Conservation (phyloP, 1,140 invertebrate species). For the Asbolus verrucosus region DNA sequence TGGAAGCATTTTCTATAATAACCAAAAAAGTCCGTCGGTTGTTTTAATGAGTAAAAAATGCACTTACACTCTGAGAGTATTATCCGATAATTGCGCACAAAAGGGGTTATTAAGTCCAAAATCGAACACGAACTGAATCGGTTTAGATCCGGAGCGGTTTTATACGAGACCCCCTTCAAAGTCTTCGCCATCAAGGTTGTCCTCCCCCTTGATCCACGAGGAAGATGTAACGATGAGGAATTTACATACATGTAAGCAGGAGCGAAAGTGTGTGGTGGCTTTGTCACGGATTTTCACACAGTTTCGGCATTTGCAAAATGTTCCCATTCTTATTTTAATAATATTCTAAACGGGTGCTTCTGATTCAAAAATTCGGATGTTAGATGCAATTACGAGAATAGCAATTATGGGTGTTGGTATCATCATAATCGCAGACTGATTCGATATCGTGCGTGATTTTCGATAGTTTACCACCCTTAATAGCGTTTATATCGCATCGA, state of each 20-base stretch:
- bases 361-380: neutral
- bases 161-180: slow-evolving; percentile 21
- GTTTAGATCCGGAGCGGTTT: neutral
- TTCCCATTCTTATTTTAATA: neutral
- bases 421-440: no score
- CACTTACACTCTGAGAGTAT: no score
- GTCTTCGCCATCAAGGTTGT: slow-evolving; percentile 12
- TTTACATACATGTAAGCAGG: neutral
- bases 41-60: no score
- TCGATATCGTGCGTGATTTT: no score
- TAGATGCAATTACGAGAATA: neutral
- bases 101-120: no score
- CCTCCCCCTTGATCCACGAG: neutral
- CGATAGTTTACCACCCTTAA: no score
- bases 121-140: neutral
- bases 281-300: slow-evolving; percentile 25
- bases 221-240: slow-evolving; percentile 1
- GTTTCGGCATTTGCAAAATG: slow-evolving; percentile 16
- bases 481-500: no score
- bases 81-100: no score
- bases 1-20: no score
- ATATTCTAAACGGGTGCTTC: neutral
- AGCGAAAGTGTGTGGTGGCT: slow-evolving; percentile 23
- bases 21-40: no score
- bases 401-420: no score